Conservation (phyloP, 2,888 invertebrate species). For the Chrysolina oricalcia region DNA sequence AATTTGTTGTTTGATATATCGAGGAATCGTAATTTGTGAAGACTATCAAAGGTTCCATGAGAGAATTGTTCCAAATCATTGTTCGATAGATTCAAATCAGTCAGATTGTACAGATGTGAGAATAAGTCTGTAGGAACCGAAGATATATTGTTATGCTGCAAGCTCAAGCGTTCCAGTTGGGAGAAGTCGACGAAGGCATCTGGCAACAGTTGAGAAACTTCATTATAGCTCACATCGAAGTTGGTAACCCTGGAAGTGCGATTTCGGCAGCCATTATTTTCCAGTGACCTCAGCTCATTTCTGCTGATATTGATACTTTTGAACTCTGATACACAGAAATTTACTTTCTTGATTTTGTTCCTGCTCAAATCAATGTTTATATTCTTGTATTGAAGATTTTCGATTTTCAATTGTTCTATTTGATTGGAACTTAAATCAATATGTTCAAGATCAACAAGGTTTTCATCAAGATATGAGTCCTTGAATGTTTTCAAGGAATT, state of each 20-base stretch:
- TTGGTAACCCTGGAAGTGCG: neutral
- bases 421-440: conserved; percentile 1
- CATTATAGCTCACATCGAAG: conserved; percentile 18
- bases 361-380: neutral
- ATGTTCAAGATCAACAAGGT: neutral
- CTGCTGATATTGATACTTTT: neutral
- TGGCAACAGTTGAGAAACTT: conserved; percentile 11
- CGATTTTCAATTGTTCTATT: neutral
- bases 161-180: neutral
- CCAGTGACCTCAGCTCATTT: neutral
- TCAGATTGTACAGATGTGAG: conserved; percentile 25
- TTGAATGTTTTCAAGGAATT: neutral
- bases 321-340: neutral
- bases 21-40: conserved; percentile 30
- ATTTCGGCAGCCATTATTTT: neutral
- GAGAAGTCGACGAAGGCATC: neutral
- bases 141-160: conserved; percentile 40
- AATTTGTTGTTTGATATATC: conserved; percentile 39
- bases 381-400: neutral
- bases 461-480: neutral
- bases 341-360: neutral
- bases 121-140: conserved; percentile 32
- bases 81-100: conserved; percentile 37
- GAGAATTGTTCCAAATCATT: conserved; percentile 33
- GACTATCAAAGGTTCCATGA: conserved; percentile 40